Evolutionary conservation across 2,797 vertebrate genomes (phyloP), one percentile per base, ranked within the genome.

Genomic region (Silurus lanzhouensis): DNA sequence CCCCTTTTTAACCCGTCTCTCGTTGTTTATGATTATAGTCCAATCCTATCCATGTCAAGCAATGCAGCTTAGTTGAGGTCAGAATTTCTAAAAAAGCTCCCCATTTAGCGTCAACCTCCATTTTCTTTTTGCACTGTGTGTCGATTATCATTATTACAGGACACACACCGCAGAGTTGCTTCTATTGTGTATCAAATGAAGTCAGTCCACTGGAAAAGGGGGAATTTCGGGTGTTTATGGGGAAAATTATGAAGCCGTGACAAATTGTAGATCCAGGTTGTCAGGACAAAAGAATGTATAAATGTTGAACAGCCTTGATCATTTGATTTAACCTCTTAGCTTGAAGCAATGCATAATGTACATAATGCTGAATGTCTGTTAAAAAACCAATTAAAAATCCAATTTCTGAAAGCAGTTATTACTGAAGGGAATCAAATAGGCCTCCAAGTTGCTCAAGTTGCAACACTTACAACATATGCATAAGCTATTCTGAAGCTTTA

Each of bases 181-280:
- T 81, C 66, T 68, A 58, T 75, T 60, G 77, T 71, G 71, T 15
- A 64, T 52, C 71, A 60, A 31, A 83, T 63, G 46, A 64, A 66
- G 66, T 72, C 83, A 86, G 38, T 68, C 55, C 17, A 9, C 44
- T 80, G 27, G 71, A 81, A 78, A 81, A 78, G 71, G 20, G 8
- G 19, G n/a, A 82, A 48, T 67, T 84, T 82, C 55, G 72, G 52
- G 74, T 78, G 74, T 55, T 85, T 82, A 86, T 82, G n/a, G 55
- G n/a, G 57, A 64, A 78, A 78, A 83, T 86, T 78, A 83, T 9
- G 20, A 78, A 48, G 64, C 27, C 4, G 13, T 27, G 57, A 58
- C 61, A 83, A 78, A 83, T 60, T 77, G 44, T 86, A 64, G 20
- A 83, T 83, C n/a, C 71, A 82, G 48, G 48, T 80, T 58, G 71